Conservation (phyloP, 2,888 invertebrate genomes). For the Drosophila meridiana region DNA sequence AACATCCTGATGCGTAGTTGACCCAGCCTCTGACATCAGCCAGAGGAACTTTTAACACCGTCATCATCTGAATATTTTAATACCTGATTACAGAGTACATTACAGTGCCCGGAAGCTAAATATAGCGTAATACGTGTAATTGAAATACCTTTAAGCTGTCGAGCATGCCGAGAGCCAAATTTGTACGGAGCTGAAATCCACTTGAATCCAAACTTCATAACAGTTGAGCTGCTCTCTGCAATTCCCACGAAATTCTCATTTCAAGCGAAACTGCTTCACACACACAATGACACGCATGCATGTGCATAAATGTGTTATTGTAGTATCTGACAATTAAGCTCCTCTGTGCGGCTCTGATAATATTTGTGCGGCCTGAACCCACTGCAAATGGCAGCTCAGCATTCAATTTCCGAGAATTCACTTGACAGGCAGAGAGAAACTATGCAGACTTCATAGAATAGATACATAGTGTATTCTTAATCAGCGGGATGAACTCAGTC, state of each 20-base stretch:
- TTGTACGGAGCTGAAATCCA: background rate
- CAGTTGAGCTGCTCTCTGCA: background rate
- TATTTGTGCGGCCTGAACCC: no score
- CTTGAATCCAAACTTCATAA: background rate
- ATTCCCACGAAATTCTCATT: background rate
- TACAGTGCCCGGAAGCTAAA: background rate
- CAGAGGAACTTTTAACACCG: slow-evolving; percentile 4
- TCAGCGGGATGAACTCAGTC: no score
- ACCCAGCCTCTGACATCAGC: background rate
- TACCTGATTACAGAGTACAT: background rate
- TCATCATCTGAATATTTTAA: slow-evolving; percentile 15
- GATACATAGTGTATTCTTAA: no score
- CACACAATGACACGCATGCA: no score
- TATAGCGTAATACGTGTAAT: background rate
- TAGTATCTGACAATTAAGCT: no score
- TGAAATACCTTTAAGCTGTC: background rate
- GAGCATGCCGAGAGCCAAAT: background rate
- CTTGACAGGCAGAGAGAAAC: no score
- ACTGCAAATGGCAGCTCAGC: no score
- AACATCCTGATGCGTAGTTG: slow-evolving; percentile 45
- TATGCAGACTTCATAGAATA: no score
- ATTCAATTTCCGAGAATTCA: no score
- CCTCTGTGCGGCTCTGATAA: no score
- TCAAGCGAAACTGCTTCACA: background rate
- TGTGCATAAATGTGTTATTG: no score